phyloP scores from a whole-genome alignment of 2,113 vertebrate genomes.

The Copsychus sechellarum region DNA sequence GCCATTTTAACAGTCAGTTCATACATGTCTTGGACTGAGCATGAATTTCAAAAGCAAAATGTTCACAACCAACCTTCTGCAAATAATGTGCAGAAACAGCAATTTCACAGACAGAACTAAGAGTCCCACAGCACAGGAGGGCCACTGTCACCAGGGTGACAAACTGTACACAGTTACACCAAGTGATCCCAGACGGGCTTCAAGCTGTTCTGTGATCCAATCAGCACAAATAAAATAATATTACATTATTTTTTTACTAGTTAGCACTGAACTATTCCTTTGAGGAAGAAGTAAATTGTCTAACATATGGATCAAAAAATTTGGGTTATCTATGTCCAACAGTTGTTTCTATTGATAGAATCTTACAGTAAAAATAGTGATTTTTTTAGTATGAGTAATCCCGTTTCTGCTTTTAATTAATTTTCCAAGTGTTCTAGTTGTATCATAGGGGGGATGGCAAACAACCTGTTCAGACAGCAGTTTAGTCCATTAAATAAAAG shows the following conservation, averaged over 20 bases:
- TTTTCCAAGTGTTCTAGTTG: not conserved
- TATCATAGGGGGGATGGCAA: not conserved
- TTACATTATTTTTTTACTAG: not conserved
- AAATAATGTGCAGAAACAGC: not conserved
- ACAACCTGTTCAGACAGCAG: not conserved
- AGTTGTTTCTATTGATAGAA: not conserved
- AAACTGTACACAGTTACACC: not conserved
- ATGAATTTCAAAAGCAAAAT: not conserved
- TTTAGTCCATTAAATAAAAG: not conserved
- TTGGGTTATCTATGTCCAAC: not conserved
- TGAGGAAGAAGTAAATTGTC: not conserved
- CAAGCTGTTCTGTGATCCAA: fast-evolving
- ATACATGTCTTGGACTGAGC: not conserved
- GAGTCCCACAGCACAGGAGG: not conserved
- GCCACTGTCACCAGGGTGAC: not conserved
- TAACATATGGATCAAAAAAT: not conserved
- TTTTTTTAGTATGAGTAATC: not conserved
- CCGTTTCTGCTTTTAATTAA: not conserved
- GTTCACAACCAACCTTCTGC: not conserved
- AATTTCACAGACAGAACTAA: not conserved
- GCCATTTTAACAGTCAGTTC: not conserved
- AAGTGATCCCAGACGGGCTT: not conserved
- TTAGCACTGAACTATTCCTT: not conserved
- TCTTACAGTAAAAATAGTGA: not conserved
- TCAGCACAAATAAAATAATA: not conserved